Conservation (phyloP, 2,113 vertebrate genomes). For the Lophura nycthemera region DNA sequence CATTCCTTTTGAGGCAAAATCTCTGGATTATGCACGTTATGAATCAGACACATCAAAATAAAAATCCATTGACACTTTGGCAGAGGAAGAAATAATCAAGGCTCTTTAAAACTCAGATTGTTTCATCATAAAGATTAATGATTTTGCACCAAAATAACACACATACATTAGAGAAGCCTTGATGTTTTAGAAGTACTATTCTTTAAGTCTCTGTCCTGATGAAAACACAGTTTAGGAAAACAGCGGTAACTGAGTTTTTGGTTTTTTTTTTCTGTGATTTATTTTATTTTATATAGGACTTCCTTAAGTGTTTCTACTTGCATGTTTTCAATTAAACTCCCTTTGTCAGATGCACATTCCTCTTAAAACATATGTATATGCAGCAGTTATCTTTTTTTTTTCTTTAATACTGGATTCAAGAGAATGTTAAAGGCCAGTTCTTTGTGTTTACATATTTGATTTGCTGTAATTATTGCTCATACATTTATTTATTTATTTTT, state of each 20-base stretch:
- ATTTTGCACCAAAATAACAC: conserved; percentile 45
- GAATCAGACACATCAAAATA: conserved; percentile 57
- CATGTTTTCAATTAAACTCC: not conserved
- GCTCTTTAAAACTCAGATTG: conserved; percentile 55
- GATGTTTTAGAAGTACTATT: not conserved
- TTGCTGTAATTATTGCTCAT: not conserved
- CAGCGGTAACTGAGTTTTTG: not conserved
- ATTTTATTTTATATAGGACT: not conserved
- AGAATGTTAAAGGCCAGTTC: not conserved
- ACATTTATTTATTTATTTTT: not conserved
- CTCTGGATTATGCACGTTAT: conserved; percentile 53
- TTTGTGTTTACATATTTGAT: not conserved
- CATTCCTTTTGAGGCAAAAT: not conserved
- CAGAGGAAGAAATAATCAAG: conserved; percentile 54
- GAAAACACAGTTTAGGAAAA: conserved; percentile 15
- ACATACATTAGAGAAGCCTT: conserved; percentile 41
- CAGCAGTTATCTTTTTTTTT: not conserved
- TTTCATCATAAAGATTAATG: conserved; percentile 63
- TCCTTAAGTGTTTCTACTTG: not conserved
- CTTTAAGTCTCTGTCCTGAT: conserved; percentile 10
- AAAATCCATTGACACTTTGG: conserved; percentile 65
- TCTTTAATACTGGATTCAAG: not conserved
- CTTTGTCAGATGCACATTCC: not conserved
- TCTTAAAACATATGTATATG: not conserved
- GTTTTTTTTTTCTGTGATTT: not conserved